Evolutionary conservation across 2,797 vertebrate species (phyloP).

Genomic region (Thaleichthys pacificus): DNA sequence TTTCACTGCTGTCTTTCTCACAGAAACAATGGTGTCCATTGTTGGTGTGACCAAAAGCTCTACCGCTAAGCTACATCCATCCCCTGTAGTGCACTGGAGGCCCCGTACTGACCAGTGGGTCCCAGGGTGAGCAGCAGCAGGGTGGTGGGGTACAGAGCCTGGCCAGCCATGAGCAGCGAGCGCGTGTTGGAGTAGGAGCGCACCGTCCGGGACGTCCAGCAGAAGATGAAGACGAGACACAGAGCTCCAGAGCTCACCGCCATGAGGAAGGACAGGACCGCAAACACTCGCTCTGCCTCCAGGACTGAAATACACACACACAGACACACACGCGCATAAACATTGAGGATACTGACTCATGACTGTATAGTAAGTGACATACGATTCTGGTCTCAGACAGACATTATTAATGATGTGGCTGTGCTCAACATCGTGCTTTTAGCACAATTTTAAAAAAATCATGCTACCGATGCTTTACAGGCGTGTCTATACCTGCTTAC

Average conservation of each 20-base stretch:
- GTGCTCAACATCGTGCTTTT: not conserved
- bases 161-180: constrained; percentile 73
- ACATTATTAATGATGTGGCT: not conserved
- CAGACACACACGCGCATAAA: constrained; percentile 1
- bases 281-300: constrained; percentile 73
- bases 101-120: constrained; percentile 68
- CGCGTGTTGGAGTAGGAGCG: constrained; percentile 78
- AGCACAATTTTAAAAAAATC: too few relatives aligned
- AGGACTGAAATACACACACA: constrained; percentile 50
- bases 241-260: constrained; percentile 69
- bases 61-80: too few relatives aligned
- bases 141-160: constrained; percentile 74
- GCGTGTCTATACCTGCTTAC: not conserved
- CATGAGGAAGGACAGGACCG: constrained; percentile 73
- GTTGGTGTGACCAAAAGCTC: too few relatives aligned
- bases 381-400: not conserved
- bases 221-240: constrained; percentile 78
- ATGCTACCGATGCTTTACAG: not conserved
- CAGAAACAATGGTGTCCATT: too few relatives aligned
- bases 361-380: not conserved
- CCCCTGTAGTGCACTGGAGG: too few relatives aligned
- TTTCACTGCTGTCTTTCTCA: too few relatives aligned
- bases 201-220: constrained; percentile 74
- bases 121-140: constrained; percentile 74
- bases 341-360: not conserved